Evolutionary conservation across 1,140 invertebrate species (phyloP).

Genomic region (Chrysoperla carnea): DNA sequence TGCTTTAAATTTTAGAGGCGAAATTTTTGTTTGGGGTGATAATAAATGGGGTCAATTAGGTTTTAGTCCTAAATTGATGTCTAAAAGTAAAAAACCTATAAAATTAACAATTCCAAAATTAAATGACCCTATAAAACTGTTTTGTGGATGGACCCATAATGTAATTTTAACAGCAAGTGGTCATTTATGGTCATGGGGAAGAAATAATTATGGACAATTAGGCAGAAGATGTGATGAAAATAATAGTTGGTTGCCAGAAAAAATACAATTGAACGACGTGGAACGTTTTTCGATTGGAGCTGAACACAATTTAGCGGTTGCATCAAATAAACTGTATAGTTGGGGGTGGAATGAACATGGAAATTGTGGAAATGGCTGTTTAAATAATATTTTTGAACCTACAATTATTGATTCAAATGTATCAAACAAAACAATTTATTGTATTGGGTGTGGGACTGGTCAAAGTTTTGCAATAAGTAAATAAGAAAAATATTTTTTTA

Average conservation of each 20-base stretch:
- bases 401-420: conserved; percentile 19
- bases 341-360: conserved; percentile 90
- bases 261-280: conserved; percentile 22
- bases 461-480: conserved; percentile 34
- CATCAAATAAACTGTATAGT: conserved; percentile 41
- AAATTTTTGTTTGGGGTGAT: conserved; percentile 48
- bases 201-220: conserved; percentile 64
- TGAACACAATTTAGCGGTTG: conserved; percentile 51
- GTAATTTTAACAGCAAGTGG: conserved; percentile 37
- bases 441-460: conserved; percentile 30
- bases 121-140: conserved; percentile 28
- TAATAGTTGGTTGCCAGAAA: conserved; percentile 6
- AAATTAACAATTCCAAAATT: conserved; percentile 20
- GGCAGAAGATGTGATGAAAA: conserved; percentile 19
- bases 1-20: conserved; percentile 32
- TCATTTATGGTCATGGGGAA: conserved; percentile 50
- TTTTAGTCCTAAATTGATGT: conserved; percentile 19
- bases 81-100: conserved; percentile 18
- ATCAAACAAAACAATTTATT: conserved; percentile 16
- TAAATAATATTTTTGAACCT: conserved; percentile 35
- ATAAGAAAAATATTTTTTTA: conserved; percentile 11
- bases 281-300: conserved; percentile 48
- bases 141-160: conserved; percentile 55
- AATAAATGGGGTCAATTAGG: conserved; percentile 57
- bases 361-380: conserved; percentile 57